Evolutionary conservation across 2,113 vertebrate genomes (phyloP).

Genomic region (Pseudonaja textilis): DNA sequence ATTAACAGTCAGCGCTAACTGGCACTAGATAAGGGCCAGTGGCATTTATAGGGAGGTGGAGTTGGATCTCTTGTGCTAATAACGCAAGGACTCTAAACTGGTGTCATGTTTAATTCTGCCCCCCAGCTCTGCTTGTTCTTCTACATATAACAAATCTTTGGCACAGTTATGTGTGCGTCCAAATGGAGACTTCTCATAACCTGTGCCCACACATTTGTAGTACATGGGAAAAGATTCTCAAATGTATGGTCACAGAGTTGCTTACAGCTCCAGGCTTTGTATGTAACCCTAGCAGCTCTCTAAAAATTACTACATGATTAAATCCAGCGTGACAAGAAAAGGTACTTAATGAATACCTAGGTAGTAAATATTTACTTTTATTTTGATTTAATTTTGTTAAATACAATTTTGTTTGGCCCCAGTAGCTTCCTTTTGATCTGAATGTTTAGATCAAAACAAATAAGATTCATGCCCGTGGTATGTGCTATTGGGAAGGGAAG

Average conservation of each 20-base stretch:
- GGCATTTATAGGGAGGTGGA: not conserved
- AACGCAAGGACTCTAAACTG: not conserved
- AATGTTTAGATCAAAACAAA: not conserved
- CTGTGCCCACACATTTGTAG: not conserved
- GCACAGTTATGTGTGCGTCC: not conserved
- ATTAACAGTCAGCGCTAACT: not conserved
- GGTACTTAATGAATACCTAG: not conserved
- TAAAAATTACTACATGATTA: not conserved
- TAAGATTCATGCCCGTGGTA: not conserved
- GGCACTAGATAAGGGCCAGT: not conserved
- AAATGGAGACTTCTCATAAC: not conserved
- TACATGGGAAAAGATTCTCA: not conserved
- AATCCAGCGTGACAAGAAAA: not conserved
- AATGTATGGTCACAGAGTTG: not conserved
- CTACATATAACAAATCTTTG: not conserved
- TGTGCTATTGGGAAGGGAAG: not conserved
- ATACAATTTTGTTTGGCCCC: not conserved
- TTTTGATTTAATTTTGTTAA: not conserved
- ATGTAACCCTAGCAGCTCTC: not conserved
- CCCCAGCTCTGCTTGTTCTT: not conserved
- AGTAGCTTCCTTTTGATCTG: not conserved
- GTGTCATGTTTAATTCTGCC: not conserved
- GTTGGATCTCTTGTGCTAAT: not conserved
- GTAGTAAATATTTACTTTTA: not conserved
- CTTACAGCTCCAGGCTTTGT: not conserved